Percentiles rank a stretch among this genome's conserved stretches.
Evolutionary conservation across 2,888 invertebrate genomes (phyloP).

Genomic region (Acleris literana): DNA sequence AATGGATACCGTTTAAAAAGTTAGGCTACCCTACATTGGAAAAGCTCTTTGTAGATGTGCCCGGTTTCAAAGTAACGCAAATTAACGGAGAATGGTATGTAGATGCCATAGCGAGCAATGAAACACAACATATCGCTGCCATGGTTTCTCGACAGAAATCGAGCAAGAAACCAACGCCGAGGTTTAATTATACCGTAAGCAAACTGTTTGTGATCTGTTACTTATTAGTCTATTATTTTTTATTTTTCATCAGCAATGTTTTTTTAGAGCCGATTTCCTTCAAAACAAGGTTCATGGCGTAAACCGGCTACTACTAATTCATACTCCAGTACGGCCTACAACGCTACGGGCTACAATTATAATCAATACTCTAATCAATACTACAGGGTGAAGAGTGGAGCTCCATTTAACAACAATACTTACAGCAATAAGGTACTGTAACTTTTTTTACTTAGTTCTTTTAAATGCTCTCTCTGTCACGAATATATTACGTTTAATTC

Average conservation of each 20-base stretch:
- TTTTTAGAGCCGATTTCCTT: constrained; percentile 74
- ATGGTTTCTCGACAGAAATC: constrained; percentile 78
- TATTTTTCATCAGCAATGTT: constrained; percentile 1
- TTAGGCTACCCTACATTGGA: constrained; percentile 84
- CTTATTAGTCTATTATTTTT: not conserved
- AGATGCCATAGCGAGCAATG: constrained; percentile 82
- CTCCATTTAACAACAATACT: constrained; percentile 62
- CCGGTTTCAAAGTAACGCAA: constrained; percentile 81
- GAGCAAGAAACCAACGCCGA: constrained; percentile 65
- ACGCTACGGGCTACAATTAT: constrained; percentile 65
- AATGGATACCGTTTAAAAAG: constrained; percentile 84
- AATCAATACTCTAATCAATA: constrained; percentile 71
- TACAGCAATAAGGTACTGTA: constrained; percentile 57
- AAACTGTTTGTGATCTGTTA: not conserved
- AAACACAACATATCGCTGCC: constrained; percentile 84
- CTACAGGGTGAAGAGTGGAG: constrained; percentile 63
- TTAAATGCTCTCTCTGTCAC: no score
- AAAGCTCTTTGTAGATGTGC: constrained; percentile 83
- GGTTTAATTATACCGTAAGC: constrained; percentile 62
- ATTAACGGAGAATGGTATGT: constrained; percentile 81
- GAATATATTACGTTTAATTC: no score
- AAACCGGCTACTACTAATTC: constrained; percentile 55
- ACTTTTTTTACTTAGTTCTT: constrained; percentile 1
- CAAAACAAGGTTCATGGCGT: constrained; percentile 75
- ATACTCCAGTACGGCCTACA: constrained; percentile 50